Evolutionary conservation across 1,140 invertebrate genomes (phyloP).

Genomic region (Coenobita brevimanus): DNA sequence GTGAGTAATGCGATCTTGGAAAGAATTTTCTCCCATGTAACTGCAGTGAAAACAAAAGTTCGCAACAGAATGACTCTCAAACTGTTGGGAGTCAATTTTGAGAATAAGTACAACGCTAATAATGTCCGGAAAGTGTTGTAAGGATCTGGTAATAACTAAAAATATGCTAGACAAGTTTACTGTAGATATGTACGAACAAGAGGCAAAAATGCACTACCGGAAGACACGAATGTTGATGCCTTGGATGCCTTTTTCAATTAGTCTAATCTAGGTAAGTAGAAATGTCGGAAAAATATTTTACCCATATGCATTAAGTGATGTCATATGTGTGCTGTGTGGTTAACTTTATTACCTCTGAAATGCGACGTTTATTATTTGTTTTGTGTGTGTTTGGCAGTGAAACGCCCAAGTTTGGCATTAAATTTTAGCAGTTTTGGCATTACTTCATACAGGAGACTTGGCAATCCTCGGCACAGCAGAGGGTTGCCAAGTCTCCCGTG

Average conservation of each 20-base stretch:
- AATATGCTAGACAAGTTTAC: not conserved
- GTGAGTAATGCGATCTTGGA: constrained; percentile 36
- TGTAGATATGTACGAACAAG: constrained; percentile 16
- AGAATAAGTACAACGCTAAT: constrained; percentile 18
- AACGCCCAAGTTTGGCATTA: too few species aligned
- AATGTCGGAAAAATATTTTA: too few species aligned
- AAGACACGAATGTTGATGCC: not conserved
- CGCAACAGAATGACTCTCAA: not conserved
- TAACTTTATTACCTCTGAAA: too few species aligned
- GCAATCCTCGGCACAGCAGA: too few species aligned
- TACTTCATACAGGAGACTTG: too few species aligned
- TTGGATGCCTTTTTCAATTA: not conserved
- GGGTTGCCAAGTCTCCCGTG: too few species aligned
- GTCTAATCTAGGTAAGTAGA: too few species aligned
- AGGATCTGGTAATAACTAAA: not conserved
- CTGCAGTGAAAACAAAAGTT: constrained; percentile 29
- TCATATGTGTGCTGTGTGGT: too few species aligned
- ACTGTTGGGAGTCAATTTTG: constrained; percentile 19
- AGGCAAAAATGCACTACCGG: not conserved
- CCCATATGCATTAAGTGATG: too few species aligned
- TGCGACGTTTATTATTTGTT: too few species aligned
- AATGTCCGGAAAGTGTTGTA: constrained; percentile 3
- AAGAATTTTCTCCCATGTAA: constrained; percentile 34
- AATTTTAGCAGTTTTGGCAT: too few species aligned
- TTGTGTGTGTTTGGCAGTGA: too few species aligned